Base-by-base conservation (phyloP, 2,113 vertebrate species). In the Furnarius figulus region DNA sequence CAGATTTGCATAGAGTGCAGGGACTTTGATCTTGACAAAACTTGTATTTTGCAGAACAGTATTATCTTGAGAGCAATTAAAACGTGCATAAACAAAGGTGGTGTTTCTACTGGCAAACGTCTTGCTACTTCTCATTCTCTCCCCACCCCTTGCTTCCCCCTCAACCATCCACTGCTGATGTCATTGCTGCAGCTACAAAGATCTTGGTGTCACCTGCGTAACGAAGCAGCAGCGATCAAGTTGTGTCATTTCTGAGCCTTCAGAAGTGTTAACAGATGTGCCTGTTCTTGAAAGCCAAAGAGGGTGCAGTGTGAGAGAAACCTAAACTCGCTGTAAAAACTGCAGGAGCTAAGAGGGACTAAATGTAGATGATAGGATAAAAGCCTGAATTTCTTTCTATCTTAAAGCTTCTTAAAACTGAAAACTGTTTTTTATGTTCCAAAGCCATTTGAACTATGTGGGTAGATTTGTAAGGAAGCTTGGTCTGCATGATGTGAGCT, bases 241-340 rank as follows among this genome's bases (percentile, higher is more conserved):
- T 23, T 88, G 37, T 90, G 49, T 87, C 17, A 87, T 93, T 93
- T 91, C 73, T 92, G 89, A 95, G 94, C 91, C 66, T 87, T 93
- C 89, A 79, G 73, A 94, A 92, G 81, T 89, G 94, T 78, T 95
- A 93, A 95, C 94, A 97, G 94, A 92, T 95, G 91, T 94, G 83
- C 74, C 39, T 58, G 42, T 78, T 83, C 72, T 85, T 75, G 70
- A 89, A 93, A 94, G 95, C 91, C 89, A 85, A 67, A 90, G 89
- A 80, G 93, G 93, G 89, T 90, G 65, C 77, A 0, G 39, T 63
- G 27, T 74, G 89, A 87, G 86, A 72, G 67, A 81, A 92, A 88
- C 39, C 79, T 82, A n/a, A 92, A 71, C 70, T 74, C 7, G 19
- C 33, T 87, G 46, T n/a, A 52, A 77, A 52, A 81, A 59, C 86